phyloP scores from a whole-genome alignment of 2,113 vertebrate species.

The Leucopsar rothschildi region DNA sequence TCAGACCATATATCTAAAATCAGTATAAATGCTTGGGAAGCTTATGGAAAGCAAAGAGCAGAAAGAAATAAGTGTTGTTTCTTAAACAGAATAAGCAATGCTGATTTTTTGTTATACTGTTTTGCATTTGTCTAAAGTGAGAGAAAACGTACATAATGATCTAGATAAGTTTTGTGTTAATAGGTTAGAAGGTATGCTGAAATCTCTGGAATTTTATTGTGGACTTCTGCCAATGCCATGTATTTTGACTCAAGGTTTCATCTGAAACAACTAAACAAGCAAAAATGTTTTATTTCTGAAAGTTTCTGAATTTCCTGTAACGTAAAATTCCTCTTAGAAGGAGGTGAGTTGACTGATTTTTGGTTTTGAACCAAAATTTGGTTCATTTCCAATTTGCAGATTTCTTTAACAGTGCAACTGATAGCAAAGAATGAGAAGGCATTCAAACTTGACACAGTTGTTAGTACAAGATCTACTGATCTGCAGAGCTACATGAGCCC shows the following conservation, averaged over 20 bases:
- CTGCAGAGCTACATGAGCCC: neutral
- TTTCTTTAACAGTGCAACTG: neutral
- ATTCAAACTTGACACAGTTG: neutral
- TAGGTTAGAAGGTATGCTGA: neutral
- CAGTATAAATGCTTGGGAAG: neutral
- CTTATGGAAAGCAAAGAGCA: neutral
- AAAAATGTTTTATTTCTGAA: neutral
- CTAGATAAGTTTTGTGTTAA: neutral
- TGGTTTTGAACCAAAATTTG: neutral
- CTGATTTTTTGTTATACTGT: neutral
- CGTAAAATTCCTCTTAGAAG: neutral
- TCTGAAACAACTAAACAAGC: neutral
- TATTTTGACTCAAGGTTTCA: neutral
- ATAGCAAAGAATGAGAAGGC: neutral
- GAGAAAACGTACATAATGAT: neutral
- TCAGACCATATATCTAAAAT: neutral
- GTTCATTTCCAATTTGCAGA: neutral
- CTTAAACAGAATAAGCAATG: neutral
- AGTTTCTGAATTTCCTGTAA: neutral
- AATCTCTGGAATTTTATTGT: neutral
- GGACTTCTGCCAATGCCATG: neutral
- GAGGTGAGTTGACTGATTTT: neutral
- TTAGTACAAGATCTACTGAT: neutral
- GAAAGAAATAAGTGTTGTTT: neutral
- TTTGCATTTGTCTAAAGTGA: neutral